Percentiles rank a stretch among this genome's conserved stretches.
Conservation (phyloP, 2,113 vertebrate genomes). For the Ceyx margarethae region DNA sequence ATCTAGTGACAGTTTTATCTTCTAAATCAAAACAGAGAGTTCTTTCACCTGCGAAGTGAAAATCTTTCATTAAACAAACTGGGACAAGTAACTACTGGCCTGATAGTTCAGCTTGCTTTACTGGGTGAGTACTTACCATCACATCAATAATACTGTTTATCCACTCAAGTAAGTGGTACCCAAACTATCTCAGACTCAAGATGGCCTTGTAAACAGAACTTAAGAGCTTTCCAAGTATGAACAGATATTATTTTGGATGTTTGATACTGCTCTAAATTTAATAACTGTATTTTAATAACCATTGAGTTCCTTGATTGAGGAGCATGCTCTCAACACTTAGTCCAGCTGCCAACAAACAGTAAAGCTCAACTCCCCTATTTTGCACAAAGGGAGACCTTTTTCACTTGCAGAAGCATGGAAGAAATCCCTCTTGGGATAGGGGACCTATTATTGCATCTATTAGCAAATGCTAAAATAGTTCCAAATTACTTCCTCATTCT, state of each 20-base stretch:
- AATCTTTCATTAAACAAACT: not conserved
- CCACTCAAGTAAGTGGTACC: not conserved
- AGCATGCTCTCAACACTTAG: not conserved
- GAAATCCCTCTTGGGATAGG: not conserved
- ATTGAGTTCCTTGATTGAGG: not conserved
- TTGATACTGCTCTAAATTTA: not conserved
- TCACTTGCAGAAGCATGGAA: not conserved
- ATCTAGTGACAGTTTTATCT: not conserved
- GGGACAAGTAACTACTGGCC: not conserved
- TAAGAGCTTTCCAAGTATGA: not conserved
- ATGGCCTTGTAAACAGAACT: not conserved
- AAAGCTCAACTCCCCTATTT: not conserved
- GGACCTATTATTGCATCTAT: not conserved
- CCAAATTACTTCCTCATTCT: not conserved
- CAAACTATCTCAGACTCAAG: not conserved
- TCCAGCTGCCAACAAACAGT: accelerated
- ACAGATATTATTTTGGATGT: not conserved
- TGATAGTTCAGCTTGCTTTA: not conserved
- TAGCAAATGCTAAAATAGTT: not conserved
- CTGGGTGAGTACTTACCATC: accelerated
- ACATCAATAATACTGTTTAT: not conserved
- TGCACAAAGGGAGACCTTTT: not conserved
- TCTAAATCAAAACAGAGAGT: not conserved
- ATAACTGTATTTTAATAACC: not conserved
- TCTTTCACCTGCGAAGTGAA: not conserved